Evolutionary conservation across 1,140 invertebrate species (phyloP), one percentile per base, ranked within the genome.

Genomic region (Luehdorfia chinensis): DNA sequence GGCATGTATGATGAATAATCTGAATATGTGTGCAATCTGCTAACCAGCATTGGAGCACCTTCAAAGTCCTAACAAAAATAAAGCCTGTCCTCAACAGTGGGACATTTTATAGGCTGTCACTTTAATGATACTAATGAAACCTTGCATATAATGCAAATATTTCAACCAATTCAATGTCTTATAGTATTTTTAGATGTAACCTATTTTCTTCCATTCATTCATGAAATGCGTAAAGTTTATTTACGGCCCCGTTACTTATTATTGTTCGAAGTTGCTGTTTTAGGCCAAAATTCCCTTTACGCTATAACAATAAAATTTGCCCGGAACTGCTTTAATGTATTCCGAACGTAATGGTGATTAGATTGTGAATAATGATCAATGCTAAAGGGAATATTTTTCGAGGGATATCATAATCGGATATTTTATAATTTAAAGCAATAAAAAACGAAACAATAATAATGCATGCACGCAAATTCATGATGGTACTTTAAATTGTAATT

Each of bases 361-460:
- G 9, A 30, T 15, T 16, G 25, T 28, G 9, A 43, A 30, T 43
- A 43, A 43, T 11, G 39, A 30, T 18, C 25, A 4, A 11, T 23
- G 39, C n/a, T 37, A 34, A 44, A 44, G 6, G 7, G 4, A 25
- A 44, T 43, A 27, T 23, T n/a, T 44, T 50, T 2, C 13, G 9
- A 46, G 37, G 49, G 25, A 45, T 32, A 8, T n/a, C 4, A 6
- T 9, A 28, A 43, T 4, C 25, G 5, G 39, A 53, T 6, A 36
- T 34, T 62, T 58, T 53, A 55, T 49, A 67, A 61, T 75, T 77
- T 73, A 51, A 72, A 62, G 39, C 63, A 44, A 59, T 69, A 61
- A 63, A 69, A 70, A 66, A 59, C 53, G 23, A 48, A 50, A n/a
- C 11, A 39, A 41, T 25, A 41, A 19, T 25, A 41, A 41, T 41